Base-by-base conservation (phyloP, 1,140 invertebrate species). In the Nasonia giraulti region DNA sequence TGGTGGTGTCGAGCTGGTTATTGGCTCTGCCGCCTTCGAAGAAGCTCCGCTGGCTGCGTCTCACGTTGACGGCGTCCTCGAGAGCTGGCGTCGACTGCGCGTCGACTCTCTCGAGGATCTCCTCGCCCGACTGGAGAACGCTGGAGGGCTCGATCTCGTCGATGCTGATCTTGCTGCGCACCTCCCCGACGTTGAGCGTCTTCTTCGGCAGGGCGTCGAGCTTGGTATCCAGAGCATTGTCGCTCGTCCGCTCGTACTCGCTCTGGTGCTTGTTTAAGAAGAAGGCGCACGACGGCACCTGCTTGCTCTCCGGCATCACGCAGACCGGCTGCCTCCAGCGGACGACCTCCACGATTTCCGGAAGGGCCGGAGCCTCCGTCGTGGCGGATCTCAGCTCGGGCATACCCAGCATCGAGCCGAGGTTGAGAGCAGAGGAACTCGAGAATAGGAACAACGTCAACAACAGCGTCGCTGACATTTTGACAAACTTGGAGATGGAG, bases 291-390 rank as follows among this genome's bases (percentile, higher is more conserved):
- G 80, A 7, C 0, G 37, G 33, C 1, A 88, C 82, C 0, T 66
- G 47, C 33, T 75, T 47, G 0, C 37, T 83, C 0, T 79, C 71
- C 7, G 86, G 31, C 10, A 90, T 3, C 3, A 62, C 7, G 44
- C 88, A 89, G 10, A 91, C 69, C 8, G 88, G 80, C 69, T 89
- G 89, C 66, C 83, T 86, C 87, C 87, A 89, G 44, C 75, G 86
- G 20, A 89, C 37, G 0, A 89, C 55, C 40, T 89, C 87, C 0
- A 89, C 40, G 12, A 87, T 17, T 11, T 86, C 74, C 1, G 79
- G 23, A 0, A 33, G 7, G 0, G 2, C 14, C 23, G 31, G 31
- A 12, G 33, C 14, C 10, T 62, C 23, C 23, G 62, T 20, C 4
- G 11, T 8, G 6, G 8, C 11, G 2, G n/a, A 17, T 4, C n/a